Evolutionary conservation across 2,113 vertebrate species (phyloP).

Genomic region (Oncorhynchus nerka): DNA sequence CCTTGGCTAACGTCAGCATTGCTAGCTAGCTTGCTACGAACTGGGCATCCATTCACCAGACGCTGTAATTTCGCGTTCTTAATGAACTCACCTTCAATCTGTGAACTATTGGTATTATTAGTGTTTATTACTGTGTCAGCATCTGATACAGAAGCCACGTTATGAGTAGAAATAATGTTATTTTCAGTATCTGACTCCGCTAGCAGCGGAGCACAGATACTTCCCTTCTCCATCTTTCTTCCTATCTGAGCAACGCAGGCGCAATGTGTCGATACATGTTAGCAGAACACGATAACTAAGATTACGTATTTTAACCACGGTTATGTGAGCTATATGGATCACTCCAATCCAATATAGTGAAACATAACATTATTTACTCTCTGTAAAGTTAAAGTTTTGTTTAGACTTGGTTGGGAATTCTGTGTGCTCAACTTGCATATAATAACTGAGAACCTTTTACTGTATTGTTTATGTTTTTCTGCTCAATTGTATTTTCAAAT

Average conservation of each 20-base stretch:
- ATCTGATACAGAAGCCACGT: conserved; percentile 62
- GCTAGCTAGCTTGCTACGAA: conserved; percentile 27
- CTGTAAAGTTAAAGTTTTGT: too few relatives aligned
- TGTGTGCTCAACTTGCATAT: too few relatives aligned
- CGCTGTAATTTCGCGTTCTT: conserved; percentile 46
- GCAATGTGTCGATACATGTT: background rate
- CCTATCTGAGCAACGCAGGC: conserved; percentile 27
- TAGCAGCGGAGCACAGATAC: conserved; percentile 58
- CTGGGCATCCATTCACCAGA: conserved; percentile 22
- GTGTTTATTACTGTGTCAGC: conserved; percentile 78
- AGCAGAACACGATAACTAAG: too few relatives aligned
- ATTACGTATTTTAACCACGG: too few relatives aligned
- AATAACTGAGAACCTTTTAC: too few relatives aligned
- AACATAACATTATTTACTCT: too few relatives aligned
- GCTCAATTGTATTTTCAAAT: too few relatives aligned
- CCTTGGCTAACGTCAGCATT: conserved; percentile 35
- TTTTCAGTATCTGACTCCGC: conserved; percentile 67
- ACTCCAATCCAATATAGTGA: too few relatives aligned
- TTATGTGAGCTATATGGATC: too few relatives aligned
- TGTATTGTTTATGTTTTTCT: too few relatives aligned
- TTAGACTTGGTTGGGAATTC: too few relatives aligned
- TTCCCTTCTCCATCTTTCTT: conserved; percentile 64
- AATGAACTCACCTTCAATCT: conserved; percentile 79
- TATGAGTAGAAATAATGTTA: conserved; percentile 46
- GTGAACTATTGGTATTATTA: conserved; percentile 70